Percentiles rank a stretch among this genome's conserved stretches.
These are phyloP conservation scores for Parotocinclus haroldoi DNA, from an alignment of 2,797 vertebrate genomes.

Conservation along the genomic window DNA sequence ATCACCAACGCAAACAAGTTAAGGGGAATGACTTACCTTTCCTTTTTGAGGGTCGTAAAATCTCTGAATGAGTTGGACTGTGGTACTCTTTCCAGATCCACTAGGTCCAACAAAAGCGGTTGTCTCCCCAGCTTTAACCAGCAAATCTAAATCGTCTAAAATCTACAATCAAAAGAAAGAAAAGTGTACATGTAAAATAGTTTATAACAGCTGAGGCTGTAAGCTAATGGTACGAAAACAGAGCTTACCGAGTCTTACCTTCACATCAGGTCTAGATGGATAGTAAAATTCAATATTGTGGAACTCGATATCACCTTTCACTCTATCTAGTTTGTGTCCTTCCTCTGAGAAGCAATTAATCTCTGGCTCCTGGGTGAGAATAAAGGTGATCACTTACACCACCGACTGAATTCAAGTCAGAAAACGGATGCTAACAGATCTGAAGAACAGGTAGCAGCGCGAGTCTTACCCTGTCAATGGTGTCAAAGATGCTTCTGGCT, in stretches of 20 bases:
- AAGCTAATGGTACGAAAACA: neutral
- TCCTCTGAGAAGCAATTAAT: conserved; percentile 94
- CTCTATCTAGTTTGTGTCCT: conserved; percentile 84
- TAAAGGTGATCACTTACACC: neutral
- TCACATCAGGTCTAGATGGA: conserved; percentile 87
- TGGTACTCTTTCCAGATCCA: conserved; percentile 75
- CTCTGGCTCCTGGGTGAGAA: conserved; percentile 73
- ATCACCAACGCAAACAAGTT: too few species aligned
- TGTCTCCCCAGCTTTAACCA: conserved; percentile 69
- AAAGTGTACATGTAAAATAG: too few species aligned
- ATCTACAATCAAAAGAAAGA: conserved; percentile 58
- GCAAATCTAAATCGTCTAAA: conserved; percentile 67
- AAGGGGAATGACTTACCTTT: conserved; percentile 61
- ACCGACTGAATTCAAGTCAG: neutral
- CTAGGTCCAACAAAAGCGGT: conserved; percentile 79
- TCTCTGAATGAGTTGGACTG: conserved; percentile 74
- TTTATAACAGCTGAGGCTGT: neutral
- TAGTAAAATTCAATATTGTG: conserved; percentile 87
- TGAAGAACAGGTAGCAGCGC: neutral
- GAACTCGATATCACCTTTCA: conserved; percentile 92
- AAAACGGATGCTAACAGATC: neutral
- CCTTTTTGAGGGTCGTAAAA: conserved; percentile 76
- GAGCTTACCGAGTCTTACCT: conserved; percentile 72
- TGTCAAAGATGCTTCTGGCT: conserved; percentile 75
- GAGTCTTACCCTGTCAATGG: conserved; percentile 72